Evolutionary conservation across 53 echinoderm and acorn worm genomes (phyloP), one percentile per base, ranked within the genome.

Genomic region (Paracentrotus lividus): DNA sequence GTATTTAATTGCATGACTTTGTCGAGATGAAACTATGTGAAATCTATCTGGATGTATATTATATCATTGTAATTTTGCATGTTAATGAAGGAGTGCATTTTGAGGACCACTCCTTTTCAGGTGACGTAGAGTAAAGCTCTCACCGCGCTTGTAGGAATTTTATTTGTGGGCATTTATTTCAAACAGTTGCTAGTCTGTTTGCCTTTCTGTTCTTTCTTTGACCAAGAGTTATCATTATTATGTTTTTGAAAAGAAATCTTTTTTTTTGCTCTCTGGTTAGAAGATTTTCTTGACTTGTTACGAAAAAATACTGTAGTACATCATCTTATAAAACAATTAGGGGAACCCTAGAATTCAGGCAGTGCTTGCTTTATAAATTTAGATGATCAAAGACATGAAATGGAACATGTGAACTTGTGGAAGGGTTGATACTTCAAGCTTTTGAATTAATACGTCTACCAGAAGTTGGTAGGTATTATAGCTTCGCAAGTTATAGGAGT

Each of bases 1-100:
- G 81, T 81, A 81, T 44, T 47, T 81, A 10, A 81, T 26, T 81
- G 81, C 81, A 81, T 81, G 81, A n/a, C 44, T 45, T 81, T 81
- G 81, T 81, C n/a, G n/a, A 47, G 10, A 47, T 10, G 18, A 72
- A 72, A 5, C 40, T 72, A 72, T 36, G 36, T 72, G 72, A 72
- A 38, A 40, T 45, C 24, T 49, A 81, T 13, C 45, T 81, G 81
- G 47, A 45, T 47, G 26, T 81, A n/a, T 81, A 81, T 81, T 47
- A 81, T 81, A 21, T 36, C 72, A 72, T 81, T 23, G 81, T 81
- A 45, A 24, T 81, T 78, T 47, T 81, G 81, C 81, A 81, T 81
- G 81, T 47, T 81, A 47, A 47, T 47, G 49, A 81, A 81, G 21
- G n/a, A 72, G 40, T 72, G 15, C 72, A 72, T 72, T 72, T 72